Base-by-base conservation (phyloP, 2,113 vertebrate genomes). In the Atherinomorus stipes region DNA sequence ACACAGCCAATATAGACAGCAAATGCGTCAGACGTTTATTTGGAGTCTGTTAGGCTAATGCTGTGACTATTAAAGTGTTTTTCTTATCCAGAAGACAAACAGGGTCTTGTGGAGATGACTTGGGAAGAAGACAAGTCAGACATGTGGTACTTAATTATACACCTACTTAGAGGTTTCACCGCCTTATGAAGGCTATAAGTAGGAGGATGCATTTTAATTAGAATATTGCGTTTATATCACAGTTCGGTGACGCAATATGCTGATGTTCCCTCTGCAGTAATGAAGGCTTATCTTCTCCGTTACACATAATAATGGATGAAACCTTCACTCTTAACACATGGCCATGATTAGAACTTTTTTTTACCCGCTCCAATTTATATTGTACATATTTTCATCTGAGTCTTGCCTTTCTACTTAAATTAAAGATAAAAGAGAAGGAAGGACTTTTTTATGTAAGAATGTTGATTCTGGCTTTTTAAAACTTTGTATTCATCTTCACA, bases 61-160 rank as follows among this genome's bases (percentile, higher is more conserved):
- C 58, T 72, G 26, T 16, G 73, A 69, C 82, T 61, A 85, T 89
- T 90, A 81, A 83, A 80, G 66, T 44, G 78, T 52, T 50, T 72
- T 64, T 80, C 74, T 86, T 78, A 72, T 87, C 68, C 3, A 0
- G 12, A 72, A 74, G 66, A 84, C 67, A 81, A 89, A 78, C 57
- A 37, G 16, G 25, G 34, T 47, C n/a, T 16, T 12, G 26, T 21
- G 50, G 57, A 62, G 60, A 63, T 40, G 31, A 63, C 12, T 53
- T 16, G 45, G 19, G 26, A 64, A n/a, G 23, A 25, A 19, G 25
- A 62, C 25, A 60, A 47, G 45, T 64, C 13, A 34, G 31, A 44
- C 3, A 2, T 50, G 38, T 26, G 51, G 26, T 26, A 26, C 34
- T 45, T 52, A 44, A 53, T 49, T 38, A 59, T 8, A 59, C 19